phyloP scores from a whole-genome alignment of 2,888 invertebrate genomes.

The Neoascia interrupta region DNA sequence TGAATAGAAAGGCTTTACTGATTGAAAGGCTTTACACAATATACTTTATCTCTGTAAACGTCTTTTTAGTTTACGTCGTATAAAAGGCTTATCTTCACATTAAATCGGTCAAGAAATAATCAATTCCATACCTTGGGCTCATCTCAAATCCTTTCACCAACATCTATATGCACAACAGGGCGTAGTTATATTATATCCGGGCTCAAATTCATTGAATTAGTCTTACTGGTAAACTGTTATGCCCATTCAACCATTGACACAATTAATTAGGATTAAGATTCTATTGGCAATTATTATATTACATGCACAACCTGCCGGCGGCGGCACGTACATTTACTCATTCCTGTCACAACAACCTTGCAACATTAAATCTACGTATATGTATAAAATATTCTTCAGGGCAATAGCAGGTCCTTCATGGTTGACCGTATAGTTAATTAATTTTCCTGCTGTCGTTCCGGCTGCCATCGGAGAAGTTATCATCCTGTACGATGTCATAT shows the following conservation, averaged over 20 bases:
- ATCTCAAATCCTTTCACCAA: no score
- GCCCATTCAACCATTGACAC: constrained; percentile 61
- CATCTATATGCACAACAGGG: no score
- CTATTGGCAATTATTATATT: constrained; percentile 68
- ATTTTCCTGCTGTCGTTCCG: constrained; percentile 55
- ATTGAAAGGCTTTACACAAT: no score
- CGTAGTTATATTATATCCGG: no score
- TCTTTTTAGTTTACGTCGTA: no score
- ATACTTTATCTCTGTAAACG: no score
- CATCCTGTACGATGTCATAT: constrained; percentile 38
- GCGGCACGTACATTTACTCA: constrained; percentile 5
- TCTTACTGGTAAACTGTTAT: constrained; percentile 56
- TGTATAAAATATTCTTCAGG: constrained; percentile 64
- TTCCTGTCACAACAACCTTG: constrained; percentile 7
- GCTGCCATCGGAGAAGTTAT: constrained; percentile 29
- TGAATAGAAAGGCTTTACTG: no score
- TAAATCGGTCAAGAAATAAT: no score
- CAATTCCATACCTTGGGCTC: no score
- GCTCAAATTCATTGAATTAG: constrained; percentile 63
- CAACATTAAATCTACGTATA: constrained; percentile 35
- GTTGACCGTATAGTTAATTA: constrained; percentile 68
- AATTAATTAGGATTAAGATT: constrained; percentile 67
- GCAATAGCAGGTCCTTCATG: constrained; percentile 65
- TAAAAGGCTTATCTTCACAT: no score
- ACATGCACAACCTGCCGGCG: constrained; percentile 67